phyloP scores from a whole-genome alignment of 2,797 vertebrate species.

The Sebastes taczanowskii region DNA sequence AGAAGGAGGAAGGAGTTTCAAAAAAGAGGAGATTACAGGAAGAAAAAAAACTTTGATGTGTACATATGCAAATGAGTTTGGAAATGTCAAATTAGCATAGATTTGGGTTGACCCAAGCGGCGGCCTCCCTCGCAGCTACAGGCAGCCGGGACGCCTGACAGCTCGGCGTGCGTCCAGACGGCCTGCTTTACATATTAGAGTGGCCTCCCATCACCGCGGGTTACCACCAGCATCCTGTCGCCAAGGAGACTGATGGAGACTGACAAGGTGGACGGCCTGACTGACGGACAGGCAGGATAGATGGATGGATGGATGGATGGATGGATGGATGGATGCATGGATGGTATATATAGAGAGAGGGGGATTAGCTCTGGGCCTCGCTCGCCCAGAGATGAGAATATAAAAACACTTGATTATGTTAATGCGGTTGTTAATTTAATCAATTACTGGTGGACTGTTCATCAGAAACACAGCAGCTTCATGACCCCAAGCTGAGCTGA shows the following conservation, averaged over 20 bases:
- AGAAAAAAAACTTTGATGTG: conserved; percentile 80
- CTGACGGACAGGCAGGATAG: conserved; percentile 65
- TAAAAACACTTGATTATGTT: conserved; percentile 87
- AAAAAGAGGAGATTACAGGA: conserved; percentile 13
- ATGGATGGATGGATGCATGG: neutral
- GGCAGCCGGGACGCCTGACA: conserved; percentile 87
- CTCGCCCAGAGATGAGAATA: conserved; percentile 80
- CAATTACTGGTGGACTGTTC: conserved; percentile 78
- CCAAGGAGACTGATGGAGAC: conserved; percentile 87
- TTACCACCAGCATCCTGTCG: conserved; percentile 87
- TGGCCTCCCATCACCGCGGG: conserved; percentile 82
- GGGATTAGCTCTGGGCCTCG: conserved; percentile 85
- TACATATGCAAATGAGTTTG: conserved; percentile 91
- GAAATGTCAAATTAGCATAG: conserved; percentile 99
- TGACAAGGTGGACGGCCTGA: conserved; percentile 87
- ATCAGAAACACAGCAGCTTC: conserved; percentile 35
- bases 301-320: conserved; percentile 39
- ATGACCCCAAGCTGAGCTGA: conserved; percentile 16
- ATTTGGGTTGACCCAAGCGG: conserved; percentile 89
- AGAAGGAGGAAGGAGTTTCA: conserved; percentile 19
- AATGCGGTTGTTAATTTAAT: conserved; percentile 85
- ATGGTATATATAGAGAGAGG: conserved; percentile 2
- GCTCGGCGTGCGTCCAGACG: conserved; percentile 88
- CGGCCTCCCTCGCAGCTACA: conserved; percentile 87
- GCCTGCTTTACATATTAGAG: conserved; percentile 89